phyloP scores from a whole-genome alignment of 2,113 vertebrate genomes.

The Ancistrus triradiatus region DNA sequence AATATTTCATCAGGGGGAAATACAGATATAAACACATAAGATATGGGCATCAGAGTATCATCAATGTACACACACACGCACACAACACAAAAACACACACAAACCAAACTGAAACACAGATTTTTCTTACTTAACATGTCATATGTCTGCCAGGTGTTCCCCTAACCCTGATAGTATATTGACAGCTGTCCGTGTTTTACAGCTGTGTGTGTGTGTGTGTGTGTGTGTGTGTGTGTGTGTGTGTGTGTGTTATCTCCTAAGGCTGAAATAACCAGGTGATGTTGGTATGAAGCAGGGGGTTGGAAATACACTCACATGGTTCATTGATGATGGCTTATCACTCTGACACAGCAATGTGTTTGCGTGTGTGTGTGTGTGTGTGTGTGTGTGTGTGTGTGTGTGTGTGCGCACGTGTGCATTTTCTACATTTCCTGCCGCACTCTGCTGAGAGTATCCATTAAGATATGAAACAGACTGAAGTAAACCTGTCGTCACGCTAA shows the following conservation, averaged over 20 bases:
- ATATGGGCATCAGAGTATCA: conserved; percentile 11
- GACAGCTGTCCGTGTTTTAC: no score
- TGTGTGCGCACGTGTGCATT: neutral
- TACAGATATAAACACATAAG: conserved; percentile 28
- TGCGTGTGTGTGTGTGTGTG: conserved; percentile 29
- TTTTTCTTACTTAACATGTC: no score
- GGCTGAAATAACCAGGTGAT: conserved; percentile 24
- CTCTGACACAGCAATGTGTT: conserved; percentile 2
- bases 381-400: conserved; percentile 28
- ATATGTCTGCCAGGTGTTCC: no score
- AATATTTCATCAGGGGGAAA: conserved; percentile 57
- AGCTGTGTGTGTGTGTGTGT: conserved; percentile 43
- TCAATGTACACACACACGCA: conserved; percentile 15
- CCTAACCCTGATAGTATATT: no score
- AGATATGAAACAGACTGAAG: conserved; percentile 15
- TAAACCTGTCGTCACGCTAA: conserved; percentile 1
- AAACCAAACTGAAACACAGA: no score
- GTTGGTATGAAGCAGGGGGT: conserved; percentile 6
- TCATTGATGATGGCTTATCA: conserved; percentile 11
- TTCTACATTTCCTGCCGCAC: neutral
- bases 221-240: conserved; percentile 37
- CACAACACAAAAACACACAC: neutral
- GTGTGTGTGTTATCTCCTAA: conserved; percentile 5
- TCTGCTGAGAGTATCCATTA: conserved; percentile 8
- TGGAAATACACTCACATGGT: conserved; percentile 10